These are phyloP conservation scores for Synodontis membranacea DNA, from an alignment of 2,113 vertebrate genomes.

Conservation along the genomic window DNA sequence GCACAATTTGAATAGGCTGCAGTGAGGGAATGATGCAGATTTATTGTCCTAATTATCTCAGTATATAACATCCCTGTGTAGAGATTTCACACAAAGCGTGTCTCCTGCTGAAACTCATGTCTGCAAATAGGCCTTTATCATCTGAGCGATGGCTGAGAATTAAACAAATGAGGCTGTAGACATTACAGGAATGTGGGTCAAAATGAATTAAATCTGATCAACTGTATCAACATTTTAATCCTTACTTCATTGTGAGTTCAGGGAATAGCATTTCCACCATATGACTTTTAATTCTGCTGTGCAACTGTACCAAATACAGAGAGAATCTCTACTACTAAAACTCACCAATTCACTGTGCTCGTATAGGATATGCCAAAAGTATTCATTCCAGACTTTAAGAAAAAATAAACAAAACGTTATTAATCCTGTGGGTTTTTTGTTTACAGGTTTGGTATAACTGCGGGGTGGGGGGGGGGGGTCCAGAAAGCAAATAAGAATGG, in stretches of 20 bases:
- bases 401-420: no score
- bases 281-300: background rate
- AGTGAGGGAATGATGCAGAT: conserved; percentile 38
- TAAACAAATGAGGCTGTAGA: background rate
- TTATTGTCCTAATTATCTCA: conserved; percentile 44
- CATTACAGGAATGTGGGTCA: background rate
- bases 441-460: background rate
- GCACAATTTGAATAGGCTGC: conserved; percentile 19
- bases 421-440: no score
- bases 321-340: conserved; percentile 1
- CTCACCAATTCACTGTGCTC: conserved; percentile 4
- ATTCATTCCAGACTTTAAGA: background rate
- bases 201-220: background rate
- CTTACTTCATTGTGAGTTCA: background rate
- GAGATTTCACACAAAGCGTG: background rate
- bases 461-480: no score
- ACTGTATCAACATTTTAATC: background rate
- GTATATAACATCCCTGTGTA: background rate
- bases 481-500: background rate
- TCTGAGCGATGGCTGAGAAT: background rate
- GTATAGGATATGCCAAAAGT: conserved; percentile 13
- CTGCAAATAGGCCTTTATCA: background rate
- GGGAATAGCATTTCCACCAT: background rate
- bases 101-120: background rate
- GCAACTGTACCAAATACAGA: background rate